Evolutionary conservation across 2,797 vertebrate genomes (phyloP), one percentile per base, ranked within the genome.

Genomic region (Jordanella pulchra): DNA sequence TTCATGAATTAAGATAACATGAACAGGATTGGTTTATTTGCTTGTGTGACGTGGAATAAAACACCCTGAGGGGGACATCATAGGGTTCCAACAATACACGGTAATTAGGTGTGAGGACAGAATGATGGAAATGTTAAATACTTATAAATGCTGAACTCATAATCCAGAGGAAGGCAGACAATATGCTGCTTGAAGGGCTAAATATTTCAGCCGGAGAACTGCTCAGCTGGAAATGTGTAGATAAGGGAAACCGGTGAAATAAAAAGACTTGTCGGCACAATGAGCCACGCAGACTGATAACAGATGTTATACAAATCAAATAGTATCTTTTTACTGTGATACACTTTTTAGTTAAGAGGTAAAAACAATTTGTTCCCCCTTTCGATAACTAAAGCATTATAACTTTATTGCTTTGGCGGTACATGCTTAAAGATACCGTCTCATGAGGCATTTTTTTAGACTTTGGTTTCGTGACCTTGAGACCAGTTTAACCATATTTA

Each of bases 91-190:
- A 72, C 23, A 35, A 78, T 51, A 44, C 56, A 69, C 58, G 73
- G 45, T 71, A 67, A 79, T 84, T 69, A 75, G 30, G 23, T 50
- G 28, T 18, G 18, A 51, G 42, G 60, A 63, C 32, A 32, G 69
- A 61, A 75, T 44, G n/a, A 32, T 21, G 30, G 14, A 58, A 67
- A 67, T 66, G 25, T 45, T 75, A 67, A 73, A 51, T 44, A 6
- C 18, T n/a, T 13, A 14, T 30, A 32, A 32, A 42, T 42, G 15
- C 30, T 67, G 7, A 71, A 71, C n/a, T 63, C 15, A 56, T 13
- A 65, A 32, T 30, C 7, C 27, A 44, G 51, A 25, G 17, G 7
- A 39, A 45, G 39, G 2, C 39, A 55, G 53, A 10, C 9, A 17
- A 21, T 25, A 14, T 39, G 21, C 9, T 39, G 14, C 28, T 21